These are phyloP conservation scores for Thalassarche chlororhynchos DNA, from an alignment of 2,113 vertebrate species.

Conservation along the genomic window DNA sequence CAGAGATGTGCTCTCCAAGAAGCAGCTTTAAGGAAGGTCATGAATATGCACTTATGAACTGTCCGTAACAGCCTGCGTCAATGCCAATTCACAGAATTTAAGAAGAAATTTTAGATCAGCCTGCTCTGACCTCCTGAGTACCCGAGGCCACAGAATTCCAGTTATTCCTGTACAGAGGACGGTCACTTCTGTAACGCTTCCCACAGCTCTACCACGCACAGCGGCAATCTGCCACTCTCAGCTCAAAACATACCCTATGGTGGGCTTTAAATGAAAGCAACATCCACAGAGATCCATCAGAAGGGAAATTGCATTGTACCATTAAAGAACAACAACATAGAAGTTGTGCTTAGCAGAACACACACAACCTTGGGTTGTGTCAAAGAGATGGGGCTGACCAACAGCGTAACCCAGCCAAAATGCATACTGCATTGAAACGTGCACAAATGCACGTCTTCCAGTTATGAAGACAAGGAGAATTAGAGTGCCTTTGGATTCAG, in stretches of 20 bases:
- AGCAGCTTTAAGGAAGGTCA: background rate
- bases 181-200: background rate
- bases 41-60: background rate
- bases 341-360: background rate
- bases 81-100: background rate
- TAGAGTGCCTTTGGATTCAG: slow-evolving; percentile 8
- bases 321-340: background rate
- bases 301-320: background rate
- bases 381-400: background rate
- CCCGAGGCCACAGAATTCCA: background rate
- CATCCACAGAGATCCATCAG: background rate
- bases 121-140: background rate
- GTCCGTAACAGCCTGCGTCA: background rate
- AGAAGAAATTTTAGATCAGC: background rate
- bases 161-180: background rate
- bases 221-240: background rate
- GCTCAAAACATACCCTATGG: background rate
- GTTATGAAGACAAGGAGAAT: background rate
- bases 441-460: background rate
- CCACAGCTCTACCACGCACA: background rate
- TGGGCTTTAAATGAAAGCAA: background rate
- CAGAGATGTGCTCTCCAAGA: background rate
- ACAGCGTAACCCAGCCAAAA: background rate
- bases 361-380: too few species aligned
- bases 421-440: background rate